phyloP scores from a whole-genome alignment of 2,797 vertebrate species.

The Miichthys miiuy region DNA sequence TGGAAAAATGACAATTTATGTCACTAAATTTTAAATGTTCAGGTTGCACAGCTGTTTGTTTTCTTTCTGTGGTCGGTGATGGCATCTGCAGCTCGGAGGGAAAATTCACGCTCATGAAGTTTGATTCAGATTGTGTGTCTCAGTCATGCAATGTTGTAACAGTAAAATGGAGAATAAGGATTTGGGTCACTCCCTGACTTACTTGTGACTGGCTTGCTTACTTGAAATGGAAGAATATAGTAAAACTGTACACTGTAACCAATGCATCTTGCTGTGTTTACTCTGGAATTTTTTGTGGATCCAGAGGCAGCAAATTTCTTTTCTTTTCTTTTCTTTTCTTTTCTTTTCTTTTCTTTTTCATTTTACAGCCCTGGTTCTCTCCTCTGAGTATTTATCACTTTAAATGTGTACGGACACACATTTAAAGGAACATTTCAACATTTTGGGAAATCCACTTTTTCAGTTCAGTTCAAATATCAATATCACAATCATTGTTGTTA shows the following conservation, averaged over 20 bases:
- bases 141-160: constrained; percentile 3
- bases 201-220: not conserved
- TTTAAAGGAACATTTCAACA: not conserved
- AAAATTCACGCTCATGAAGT: constrained; percentile 5
- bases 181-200: not conserved
- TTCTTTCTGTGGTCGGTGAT: constrained; percentile 28
- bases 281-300: not conserved
- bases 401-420: not conserved
- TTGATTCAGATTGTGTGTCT: constrained; percentile 18
- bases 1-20: constrained; percentile 63
- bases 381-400: not conserved
- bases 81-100: constrained; percentile 18
- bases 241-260: not conserved
- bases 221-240: not conserved
- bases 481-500: not conserved
- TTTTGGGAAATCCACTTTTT: not conserved
- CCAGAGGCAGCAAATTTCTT: not conserved
- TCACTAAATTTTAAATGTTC: constrained; percentile 39
- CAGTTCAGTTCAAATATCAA: not conserved
- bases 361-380: not conserved
- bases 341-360: too few species aligned
- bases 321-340: too few species aligned
- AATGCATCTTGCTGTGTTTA: not conserved
- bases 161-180: not conserved
- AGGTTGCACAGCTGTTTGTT: constrained; percentile 37